Base-by-base conservation (phyloP, 2,888 invertebrate genomes). In the Melitaea athalia region DNA sequence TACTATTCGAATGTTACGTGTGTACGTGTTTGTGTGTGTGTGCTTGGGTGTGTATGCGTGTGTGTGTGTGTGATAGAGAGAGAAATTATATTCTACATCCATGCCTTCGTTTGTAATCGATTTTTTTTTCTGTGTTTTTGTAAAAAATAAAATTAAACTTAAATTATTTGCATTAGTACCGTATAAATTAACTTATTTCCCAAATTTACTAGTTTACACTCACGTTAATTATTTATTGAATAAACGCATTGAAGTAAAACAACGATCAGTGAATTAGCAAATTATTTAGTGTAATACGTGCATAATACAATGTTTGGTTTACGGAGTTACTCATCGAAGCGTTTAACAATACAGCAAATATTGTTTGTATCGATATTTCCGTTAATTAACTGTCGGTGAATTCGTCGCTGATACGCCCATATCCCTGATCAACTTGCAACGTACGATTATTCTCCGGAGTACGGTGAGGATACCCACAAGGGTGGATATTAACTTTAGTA, bases 391-490 rank as follows among this genome's bases (percentile, higher is more conserved):
- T n/a, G 31, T 45, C 38, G 38, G 8, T 49, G 3, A 49, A 49
- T n/a, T 49, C 47, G 47, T 49, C 6, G n/a, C 3, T n/a, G 47
- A n/a, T n/a, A 45, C 14, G n/a, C 47, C 24, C 47, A n/a, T n/a
- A 49, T 49, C 47, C 47, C 47, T 49, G 47, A 49, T 49, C 55
- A 55, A 59, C 62, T 57, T 24, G 49, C 14, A 66, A 47, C 33
- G 57, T 47, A 33, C 49, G n/a, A 24, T n/a, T 62, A 57, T 57
- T 24, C 24, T 24, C 24, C 24, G 24, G 3, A 3, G 24, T 24
- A 24, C 24, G 24, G 24, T 24, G 24, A 24, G 24, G 24, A 24
- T 1, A 24, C 24, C 24, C 24, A 24, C 24, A 24, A 24, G 24
- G 24, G 3, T 3, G 24, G 24, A 24, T 24, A 24, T 3, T 24